Conservation (phyloP, 2,113 vertebrate species). For the Prionailurus viverrinus region DNA sequence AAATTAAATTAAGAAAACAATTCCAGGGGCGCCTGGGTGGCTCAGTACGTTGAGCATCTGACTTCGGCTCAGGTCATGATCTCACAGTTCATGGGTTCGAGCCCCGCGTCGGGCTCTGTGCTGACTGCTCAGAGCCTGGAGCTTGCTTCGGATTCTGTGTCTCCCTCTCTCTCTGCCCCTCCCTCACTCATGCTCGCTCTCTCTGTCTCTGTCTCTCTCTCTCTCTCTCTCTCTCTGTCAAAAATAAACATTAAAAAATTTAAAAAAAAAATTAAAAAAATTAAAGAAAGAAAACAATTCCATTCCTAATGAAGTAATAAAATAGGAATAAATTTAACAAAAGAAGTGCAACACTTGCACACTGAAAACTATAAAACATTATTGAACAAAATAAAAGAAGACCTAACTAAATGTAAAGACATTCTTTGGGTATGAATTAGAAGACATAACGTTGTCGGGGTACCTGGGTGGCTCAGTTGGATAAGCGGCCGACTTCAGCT, state of each 20-base stretch:
- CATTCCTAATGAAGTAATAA: slow-evolving; percentile 20
- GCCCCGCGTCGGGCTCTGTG: no score
- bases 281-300: background rate
- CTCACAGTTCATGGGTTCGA: no score
- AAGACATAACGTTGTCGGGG: background rate
- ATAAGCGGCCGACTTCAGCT: no score
- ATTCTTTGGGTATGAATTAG: background rate
- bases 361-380: background rate
- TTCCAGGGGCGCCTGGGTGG: background rate
- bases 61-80: no score
- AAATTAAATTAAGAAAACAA: slow-evolving; percentile 8
- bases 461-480: no score
- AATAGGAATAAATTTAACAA: slow-evolving; percentile 31
- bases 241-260: background rate
- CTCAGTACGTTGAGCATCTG: no score
- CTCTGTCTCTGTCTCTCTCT: no score
- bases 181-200: no score
- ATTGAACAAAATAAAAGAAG: slow-evolving; percentile 14
- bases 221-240: no score
- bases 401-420: background rate
- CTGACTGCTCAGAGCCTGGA: no score
- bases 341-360: background rate
- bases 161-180: no score
- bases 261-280: background rate
- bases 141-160: no score